Conservation (phyloP, 2,113 vertebrate species). For the Myrmecobius fasciatus region DNA sequence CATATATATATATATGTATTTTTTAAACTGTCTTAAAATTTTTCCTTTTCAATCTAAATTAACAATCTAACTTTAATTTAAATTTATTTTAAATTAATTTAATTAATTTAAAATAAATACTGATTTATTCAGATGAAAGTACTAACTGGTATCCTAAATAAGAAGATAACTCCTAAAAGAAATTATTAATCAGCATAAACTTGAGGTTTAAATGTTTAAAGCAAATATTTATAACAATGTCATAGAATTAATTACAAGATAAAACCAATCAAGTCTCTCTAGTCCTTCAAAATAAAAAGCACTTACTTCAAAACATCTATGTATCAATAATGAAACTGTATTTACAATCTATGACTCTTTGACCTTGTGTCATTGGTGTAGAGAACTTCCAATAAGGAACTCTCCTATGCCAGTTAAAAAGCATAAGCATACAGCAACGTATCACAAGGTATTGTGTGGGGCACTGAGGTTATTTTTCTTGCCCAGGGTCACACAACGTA, state of each 20-base stretch:
- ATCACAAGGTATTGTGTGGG: background rate
- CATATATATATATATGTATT: conserved; percentile 16
- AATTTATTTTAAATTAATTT: too few species aligned
- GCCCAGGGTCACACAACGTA: background rate
- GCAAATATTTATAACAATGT: conserved; percentile 6
- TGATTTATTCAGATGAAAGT: conserved; percentile 13
- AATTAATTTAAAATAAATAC: conserved; percentile 41
- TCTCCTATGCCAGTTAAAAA: background rate
- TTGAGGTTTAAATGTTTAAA: background rate
- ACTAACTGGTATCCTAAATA: background rate
- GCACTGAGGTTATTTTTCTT: background rate
- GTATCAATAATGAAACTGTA: background rate
- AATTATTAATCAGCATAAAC: background rate
- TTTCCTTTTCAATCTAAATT: conserved; percentile 30
- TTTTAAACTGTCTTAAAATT: conserved; percentile 7
- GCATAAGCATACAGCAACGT: background rate
- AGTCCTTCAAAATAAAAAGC: conserved; percentile 18
- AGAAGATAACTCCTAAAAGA: background rate
- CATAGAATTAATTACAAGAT: conserved; percentile 15
- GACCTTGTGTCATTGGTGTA: background rate
- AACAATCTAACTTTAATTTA: too few species aligned
- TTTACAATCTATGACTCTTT: background rate
- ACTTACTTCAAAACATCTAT: background rate
- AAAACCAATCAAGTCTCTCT: conserved; percentile 3
- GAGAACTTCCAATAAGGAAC: background rate